Evolutionary conservation across 2,888 invertebrate genomes (phyloP).

Genomic region (Axea sp.): DNA sequence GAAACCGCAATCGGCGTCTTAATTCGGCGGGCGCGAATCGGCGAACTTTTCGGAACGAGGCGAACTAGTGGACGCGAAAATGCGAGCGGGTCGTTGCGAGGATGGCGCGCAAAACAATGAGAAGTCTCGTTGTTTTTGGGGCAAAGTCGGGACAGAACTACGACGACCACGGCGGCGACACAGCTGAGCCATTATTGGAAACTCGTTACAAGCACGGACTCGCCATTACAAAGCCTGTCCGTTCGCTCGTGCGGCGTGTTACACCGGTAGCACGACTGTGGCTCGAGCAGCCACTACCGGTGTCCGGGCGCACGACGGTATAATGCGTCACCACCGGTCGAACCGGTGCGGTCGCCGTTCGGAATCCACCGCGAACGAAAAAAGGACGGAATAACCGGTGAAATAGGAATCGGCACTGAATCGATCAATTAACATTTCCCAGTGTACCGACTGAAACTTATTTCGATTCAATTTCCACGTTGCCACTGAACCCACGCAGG

Average conservation of each 20-base stretch:
- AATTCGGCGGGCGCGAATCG: too few species aligned
- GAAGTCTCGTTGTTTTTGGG: slow-evolving; percentile 45
- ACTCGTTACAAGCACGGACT: slow-evolving; percentile 78
- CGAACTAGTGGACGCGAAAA: too few species aligned
- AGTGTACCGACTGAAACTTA: too few species aligned
- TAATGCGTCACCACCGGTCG: slow-evolving; percentile 31
- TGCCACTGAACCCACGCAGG: too few species aligned
- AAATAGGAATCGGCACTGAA: too few species aligned
- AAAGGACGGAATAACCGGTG: too few species aligned
- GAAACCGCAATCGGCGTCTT: too few species aligned
- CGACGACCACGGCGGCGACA: slow-evolving; percentile 63
- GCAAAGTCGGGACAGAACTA: slow-evolving; percentile 49
- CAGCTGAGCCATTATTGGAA: slow-evolving; percentile 79
- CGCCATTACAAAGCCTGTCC: slow-evolving; percentile 71
- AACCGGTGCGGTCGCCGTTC: slow-evolving; percentile 35
- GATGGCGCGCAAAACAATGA: slow-evolving; percentile 41
- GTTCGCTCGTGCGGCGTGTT: slow-evolving; percentile 52
- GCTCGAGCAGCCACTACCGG: slow-evolving; percentile 45
- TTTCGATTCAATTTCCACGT: too few species aligned
- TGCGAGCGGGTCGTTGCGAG: too few species aligned
- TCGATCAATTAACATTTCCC: too few species aligned
- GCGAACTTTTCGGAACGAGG: too few species aligned
- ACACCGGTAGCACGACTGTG: slow-evolving; percentile 46
- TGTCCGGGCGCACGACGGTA: slow-evolving; percentile 42
- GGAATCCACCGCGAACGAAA: too few species aligned